Evolutionary conservation across 1,140 invertebrate species (phyloP), one percentile per base, ranked within the genome.

Genomic region (Metopolophium dirhodum): DNA sequence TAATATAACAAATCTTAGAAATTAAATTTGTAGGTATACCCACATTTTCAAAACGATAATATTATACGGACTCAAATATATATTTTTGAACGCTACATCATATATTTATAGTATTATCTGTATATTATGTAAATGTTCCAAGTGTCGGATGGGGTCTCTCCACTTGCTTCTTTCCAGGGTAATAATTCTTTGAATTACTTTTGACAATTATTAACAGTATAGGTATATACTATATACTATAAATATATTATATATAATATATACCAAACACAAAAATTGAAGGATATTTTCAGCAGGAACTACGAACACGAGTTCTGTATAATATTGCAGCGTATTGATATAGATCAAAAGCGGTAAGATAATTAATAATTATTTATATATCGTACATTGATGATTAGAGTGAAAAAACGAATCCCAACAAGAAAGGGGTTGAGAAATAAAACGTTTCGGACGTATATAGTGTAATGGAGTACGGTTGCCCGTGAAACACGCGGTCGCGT

Each of bases 341-440:
- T 61, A 30, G 8, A 30, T 0, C 57, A 9, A 30, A 61, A 9
- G 8, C 26, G 26, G 26, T 61, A 30, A 30, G 57, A n/a, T 68
- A n/a, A 14, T 68, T 30, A 14, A 41, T 41, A 41, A 41, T 41
- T n/a, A 68, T n/a, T 30, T 61, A 68, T 30, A 41, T 4, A n/a
- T 30, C 30, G 3, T 61, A 61, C 9, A 30, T 30, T 61, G 57
- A 30, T 14, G 57, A 22, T 30, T 14, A 61, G 11, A 68, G 26
- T 4, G 61, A n/a, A 30, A 68, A 68, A 68, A 68, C 11, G 61
- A n/a, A 68, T 68, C 30, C 30, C 30, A 68, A 68, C 30, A 68
- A 68, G 26, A 68, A 68, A n/a, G 61, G 61, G 61, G 61, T 68
- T 68, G 61, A 68, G 61, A 68, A 68, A 68, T 68, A 68, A 68